phyloP scores from a whole-genome alignment of 2,797 vertebrate genomes.

The Sarcophilus harrisii region DNA sequence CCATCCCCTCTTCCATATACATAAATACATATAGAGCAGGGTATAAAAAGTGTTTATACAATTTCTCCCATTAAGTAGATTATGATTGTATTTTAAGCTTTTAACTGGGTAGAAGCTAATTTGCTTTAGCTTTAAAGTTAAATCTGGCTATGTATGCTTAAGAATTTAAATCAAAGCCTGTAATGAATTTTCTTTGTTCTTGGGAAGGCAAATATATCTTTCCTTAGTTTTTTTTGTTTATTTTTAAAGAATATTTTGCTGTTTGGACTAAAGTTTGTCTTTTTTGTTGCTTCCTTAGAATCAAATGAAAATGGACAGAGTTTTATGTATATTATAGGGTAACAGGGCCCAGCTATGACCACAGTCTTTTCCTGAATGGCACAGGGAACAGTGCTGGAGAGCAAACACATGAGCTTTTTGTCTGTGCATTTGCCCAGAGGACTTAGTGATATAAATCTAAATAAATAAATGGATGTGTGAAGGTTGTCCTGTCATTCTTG shows the following conservation, averaged over 20 bases:
- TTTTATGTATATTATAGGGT: slow-evolving; percentile 40
- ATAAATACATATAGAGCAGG: not conserved
- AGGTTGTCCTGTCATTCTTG: slow-evolving; percentile 35
- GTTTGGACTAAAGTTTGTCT: slow-evolving; percentile 26
- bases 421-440: slow-evolving; percentile 52
- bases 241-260: not conserved
- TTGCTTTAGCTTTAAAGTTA: slow-evolving; percentile 3
- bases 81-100: slow-evolving; percentile 28
- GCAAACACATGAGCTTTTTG: slow-evolving; percentile 24
- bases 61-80: not conserved
- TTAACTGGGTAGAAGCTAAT: not conserved
- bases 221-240: not conserved
- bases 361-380: slow-evolving; percentile 41
- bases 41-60: not conserved
- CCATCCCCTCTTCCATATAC: not conserved
- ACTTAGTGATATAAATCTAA: slow-evolving; percentile 45
- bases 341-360: slow-evolving; percentile 33
- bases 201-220: slow-evolving; percentile 8
- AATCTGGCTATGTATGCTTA: not conserved
- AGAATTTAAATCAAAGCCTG: not conserved
- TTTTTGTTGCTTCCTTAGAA: not conserved
- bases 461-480: slow-evolving; percentile 41
- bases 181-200: slow-evolving; percentile 3
- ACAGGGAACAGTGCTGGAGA: slow-evolving; percentile 23
- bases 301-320: slow-evolving; percentile 37